Evolutionary conservation across 2,113 vertebrate genomes (phyloP).

Genomic region (Turnix velox): DNA sequence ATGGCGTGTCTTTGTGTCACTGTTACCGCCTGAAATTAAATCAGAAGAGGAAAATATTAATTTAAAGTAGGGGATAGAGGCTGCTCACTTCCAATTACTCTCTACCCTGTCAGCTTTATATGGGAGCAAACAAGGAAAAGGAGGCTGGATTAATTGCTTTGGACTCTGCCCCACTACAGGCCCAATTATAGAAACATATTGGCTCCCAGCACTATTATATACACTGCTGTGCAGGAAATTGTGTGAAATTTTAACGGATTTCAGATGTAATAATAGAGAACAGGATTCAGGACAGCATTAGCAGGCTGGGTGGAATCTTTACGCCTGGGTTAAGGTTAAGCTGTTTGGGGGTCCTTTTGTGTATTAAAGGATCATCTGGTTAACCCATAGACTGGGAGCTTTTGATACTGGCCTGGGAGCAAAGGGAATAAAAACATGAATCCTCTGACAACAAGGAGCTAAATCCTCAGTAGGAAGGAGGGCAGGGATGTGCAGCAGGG

Average conservation of each 20-base stretch:
- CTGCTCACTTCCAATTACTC: constrained; percentile 96
- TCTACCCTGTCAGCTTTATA: constrained; percentile 92
- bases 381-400: constrained; percentile 66
- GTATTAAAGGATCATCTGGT: constrained; percentile 77
- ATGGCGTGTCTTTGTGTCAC: constrained; percentile 77
- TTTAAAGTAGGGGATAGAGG: constrained; percentile 94
- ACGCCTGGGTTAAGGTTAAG: constrained; percentile 72
- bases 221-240: constrained; percentile 98
- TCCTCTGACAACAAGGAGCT: constrained; percentile 59
- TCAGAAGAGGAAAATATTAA: constrained; percentile 96
- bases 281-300: constrained; percentile 66
- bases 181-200: constrained; percentile 99
- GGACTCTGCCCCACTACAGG: constrained; percentile 97
- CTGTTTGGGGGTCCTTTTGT: constrained; percentile 74
- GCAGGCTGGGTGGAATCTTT: constrained; percentile 62
- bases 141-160: constrained; percentile 99
- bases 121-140: constrained; percentile 94
- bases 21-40: constrained; percentile 87
- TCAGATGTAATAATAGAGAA: constrained; percentile 86
- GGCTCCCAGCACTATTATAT: constrained; percentile 91
- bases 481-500: background rate
- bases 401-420: constrained; percentile 63
- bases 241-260: constrained; percentile 97
- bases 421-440: constrained; percentile 59
- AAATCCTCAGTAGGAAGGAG: constrained; percentile 12